Evolutionary conservation across 2,113 vertebrate species (phyloP).

Genomic region (Crypturellus undulatus): DNA sequence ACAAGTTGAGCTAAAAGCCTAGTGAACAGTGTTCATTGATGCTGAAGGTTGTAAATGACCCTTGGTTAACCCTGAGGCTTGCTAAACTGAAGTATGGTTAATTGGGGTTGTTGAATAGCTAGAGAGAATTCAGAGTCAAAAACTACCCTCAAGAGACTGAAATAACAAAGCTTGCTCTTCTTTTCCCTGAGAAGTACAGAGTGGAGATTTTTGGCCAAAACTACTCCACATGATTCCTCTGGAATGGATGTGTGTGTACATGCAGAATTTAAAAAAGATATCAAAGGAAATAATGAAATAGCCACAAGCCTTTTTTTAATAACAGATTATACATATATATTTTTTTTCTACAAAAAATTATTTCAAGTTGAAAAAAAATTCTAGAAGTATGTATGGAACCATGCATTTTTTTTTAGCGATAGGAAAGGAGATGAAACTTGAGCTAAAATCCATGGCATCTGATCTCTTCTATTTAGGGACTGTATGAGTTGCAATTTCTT

Average conservation of each 20-base stretch:
- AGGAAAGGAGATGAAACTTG: background rate
- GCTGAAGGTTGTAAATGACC: background rate
- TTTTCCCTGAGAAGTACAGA: rapidly evolving
- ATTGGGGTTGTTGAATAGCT: background rate
- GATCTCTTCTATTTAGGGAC: background rate
- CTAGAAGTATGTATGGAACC: background rate
- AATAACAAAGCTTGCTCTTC: background rate
- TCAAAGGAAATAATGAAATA: background rate
- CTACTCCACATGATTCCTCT: background rate
- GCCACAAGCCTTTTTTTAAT: background rate
- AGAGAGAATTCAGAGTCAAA: background rate
- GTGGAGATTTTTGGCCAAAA: background rate
- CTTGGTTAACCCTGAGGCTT: background rate
- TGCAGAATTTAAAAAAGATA: background rate
- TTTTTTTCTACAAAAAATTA: background rate
- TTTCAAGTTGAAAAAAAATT: background rate
- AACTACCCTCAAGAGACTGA: background rate
- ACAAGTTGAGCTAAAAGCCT: background rate
- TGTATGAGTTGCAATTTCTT: background rate
- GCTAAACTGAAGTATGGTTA: background rate
- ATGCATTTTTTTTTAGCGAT: background rate
- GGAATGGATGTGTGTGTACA: background rate
- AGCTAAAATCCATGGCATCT: background rate
- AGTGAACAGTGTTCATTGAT: background rate
- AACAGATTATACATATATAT: background rate